phyloP scores from a whole-genome alignment of 1,140 invertebrate species.

The Polypedilum pembai region DNA sequence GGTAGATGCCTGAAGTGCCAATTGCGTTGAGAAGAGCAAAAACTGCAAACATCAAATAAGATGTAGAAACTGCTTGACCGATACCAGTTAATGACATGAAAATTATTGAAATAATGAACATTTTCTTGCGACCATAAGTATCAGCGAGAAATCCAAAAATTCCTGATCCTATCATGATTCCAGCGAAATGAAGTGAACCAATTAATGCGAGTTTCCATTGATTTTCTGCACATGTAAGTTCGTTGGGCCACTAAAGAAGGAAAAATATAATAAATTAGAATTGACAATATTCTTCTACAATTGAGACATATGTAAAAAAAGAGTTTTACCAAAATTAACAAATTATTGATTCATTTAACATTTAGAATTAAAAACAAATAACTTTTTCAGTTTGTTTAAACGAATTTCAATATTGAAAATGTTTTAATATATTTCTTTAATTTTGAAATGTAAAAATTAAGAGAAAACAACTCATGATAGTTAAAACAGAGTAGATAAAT shows the following conservation, averaged over 20 bases:
- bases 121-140: conserved; percentile 52
- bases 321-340: too few relatives aligned
- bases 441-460: too few relatives aligned
- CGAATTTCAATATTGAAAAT: too few relatives aligned
- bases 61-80: conserved; percentile 47
- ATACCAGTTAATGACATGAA: conserved; percentile 51
- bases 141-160: conserved; percentile 52
- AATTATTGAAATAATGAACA: conserved; percentile 50
- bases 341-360: too few relatives aligned
- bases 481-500: too few relatives aligned
- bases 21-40: conserved; percentile 54
- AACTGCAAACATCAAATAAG: conserved; percentile 49
- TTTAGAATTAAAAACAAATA: too few relatives aligned
- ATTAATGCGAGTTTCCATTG: conserved; percentile 56
- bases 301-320: neutral
- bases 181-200: conserved; percentile 54
- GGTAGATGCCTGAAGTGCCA: conserved; percentile 53
- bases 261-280: conserved; percentile 33
- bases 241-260: conserved; percentile 42
- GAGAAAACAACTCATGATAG: too few relatives aligned
- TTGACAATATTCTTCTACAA: conserved; percentile 17
- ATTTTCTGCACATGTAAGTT: conserved; percentile 51
- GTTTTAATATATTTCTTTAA: too few relatives aligned
- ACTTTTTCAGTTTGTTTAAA: too few relatives aligned
- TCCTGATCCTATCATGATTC: conserved; percentile 51